Conservation (phyloP, 2,113 vertebrate species). For the Tetrax tetrax region DNA sequence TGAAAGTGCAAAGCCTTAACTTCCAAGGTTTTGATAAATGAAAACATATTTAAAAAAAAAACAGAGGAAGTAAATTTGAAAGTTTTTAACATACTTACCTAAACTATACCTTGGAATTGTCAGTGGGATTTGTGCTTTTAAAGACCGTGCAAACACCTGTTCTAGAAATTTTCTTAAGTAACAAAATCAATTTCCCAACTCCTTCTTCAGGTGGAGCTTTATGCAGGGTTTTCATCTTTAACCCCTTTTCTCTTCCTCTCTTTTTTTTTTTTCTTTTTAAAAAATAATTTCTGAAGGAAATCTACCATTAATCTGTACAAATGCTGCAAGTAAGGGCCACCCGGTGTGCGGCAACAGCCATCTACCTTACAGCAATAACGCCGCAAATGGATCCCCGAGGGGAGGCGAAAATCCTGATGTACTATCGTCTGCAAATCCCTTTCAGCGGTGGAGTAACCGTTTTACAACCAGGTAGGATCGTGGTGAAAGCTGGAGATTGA, state of each 20-base stretch:
- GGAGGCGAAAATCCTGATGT: not conserved
- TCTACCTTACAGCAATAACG: not conserved
- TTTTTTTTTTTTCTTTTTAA: not conserved
- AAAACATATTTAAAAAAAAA: not conserved
- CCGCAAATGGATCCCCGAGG: not conserved
- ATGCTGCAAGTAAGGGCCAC: not conserved
- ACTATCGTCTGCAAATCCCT: fast-evolving
- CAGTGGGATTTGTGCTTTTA: not conserved
- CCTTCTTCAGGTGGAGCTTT: not conserved
- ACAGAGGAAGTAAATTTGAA: not conserved
- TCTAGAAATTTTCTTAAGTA: not conserved
- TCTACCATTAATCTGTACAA: not conserved
- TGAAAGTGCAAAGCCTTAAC: fast-evolving
- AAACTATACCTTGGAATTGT: not conserved
- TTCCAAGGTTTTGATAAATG: not conserved
- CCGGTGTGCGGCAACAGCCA: not conserved
- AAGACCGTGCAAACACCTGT: not conserved
- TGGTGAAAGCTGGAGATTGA: not conserved
- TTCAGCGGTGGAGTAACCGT: fast-evolving
- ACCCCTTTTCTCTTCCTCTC: not conserved
- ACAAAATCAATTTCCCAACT: not conserved
- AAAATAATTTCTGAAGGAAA: not conserved
- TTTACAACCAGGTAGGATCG: not conserved
- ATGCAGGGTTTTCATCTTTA: not conserved
- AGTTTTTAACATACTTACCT: not conserved